Percentiles rank a stretch among this genome's conserved stretches.
Conservation (phyloP, 53 echinoderm and acorn worm genomes). For the Actinopyga echinites region DNA sequence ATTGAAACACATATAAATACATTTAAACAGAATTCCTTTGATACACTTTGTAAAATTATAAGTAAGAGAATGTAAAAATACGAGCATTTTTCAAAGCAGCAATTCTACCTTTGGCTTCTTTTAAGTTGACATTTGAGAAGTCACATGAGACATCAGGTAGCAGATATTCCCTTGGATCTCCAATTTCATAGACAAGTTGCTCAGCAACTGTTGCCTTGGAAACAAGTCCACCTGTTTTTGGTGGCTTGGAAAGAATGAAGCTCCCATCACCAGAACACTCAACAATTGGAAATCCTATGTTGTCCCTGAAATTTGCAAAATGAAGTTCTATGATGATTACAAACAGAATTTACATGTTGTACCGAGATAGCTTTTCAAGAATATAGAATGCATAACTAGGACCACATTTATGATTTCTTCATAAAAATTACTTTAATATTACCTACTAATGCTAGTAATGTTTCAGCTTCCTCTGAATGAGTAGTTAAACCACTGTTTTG, state of each 20-base stretch:
- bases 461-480: too few species aligned
- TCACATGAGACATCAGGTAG: slow-evolving; percentile 94
- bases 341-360: neutral
- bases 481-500: too few species aligned
- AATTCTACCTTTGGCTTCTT: slow-evolving; percentile 69
- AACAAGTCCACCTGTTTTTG: slow-evolving; percentile 97
- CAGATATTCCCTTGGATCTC: slow-evolving; percentile 86
- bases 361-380: too few species aligned
- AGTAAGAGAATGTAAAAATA: too few species aligned
- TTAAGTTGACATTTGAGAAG: slow-evolving; percentile 79
- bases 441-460: too few species aligned
- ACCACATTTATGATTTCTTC: too few species aligned
- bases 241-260: slow-evolving; percentile 94
- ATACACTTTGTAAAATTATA: too few species aligned
- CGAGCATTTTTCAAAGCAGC: neutral
- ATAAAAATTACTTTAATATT: too few species aligned
- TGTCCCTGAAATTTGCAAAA: slow-evolving; percentile 64
- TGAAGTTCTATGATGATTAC: neutral
- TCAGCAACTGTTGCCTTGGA: slow-evolving; percentile 92
- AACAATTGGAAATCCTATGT: slow-evolving; percentile 93
- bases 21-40: too few species aligned
- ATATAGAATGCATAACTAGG: too few species aligned
- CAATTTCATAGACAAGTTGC: slow-evolving; percentile 95
- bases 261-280: slow-evolving; percentile 78
- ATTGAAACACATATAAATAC: too few species aligned